phyloP scores from a whole-genome alignment of 1,140 invertebrate species.

The Macrobrachium rosenbergii region DNA sequence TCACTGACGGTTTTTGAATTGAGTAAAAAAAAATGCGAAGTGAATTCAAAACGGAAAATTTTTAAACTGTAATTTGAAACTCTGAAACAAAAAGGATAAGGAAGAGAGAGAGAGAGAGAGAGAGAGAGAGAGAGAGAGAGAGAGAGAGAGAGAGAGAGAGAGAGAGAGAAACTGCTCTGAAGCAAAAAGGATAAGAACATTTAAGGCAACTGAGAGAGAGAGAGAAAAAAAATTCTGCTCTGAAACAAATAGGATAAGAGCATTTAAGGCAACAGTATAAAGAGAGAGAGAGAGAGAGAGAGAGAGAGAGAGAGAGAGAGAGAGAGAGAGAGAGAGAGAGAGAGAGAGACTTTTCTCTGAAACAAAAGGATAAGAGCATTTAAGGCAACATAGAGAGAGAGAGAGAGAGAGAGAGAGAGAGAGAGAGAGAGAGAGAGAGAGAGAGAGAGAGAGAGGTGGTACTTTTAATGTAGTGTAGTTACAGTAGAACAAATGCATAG shows the following conservation, averaged over 20 bases:
- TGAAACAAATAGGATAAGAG: neutral
- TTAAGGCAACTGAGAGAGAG: neutral
- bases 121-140: constrained; percentile 30
- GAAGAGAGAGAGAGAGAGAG: constrained; percentile 22
- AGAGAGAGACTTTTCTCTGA: neutral
- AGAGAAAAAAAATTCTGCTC: too few relatives aligned
- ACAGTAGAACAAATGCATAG: too few relatives aligned
- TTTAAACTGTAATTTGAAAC: too few relatives aligned
- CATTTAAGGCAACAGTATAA: neutral
- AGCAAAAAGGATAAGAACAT: neutral
- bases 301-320: constrained; percentile 29
- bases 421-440: neutral
- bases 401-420: neutral
- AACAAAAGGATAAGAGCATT: neutral
- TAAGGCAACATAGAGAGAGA: neutral
- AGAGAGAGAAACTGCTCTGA: neutral
- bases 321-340: neutral
- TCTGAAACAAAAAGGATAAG: neutral
- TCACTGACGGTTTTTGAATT: too few relatives aligned
- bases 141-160: neutral
- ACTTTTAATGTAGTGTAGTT: too few relatives aligned
- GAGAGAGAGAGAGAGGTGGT: constrained; percentile 3
- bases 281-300: constrained; percentile 29
- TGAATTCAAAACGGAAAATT: too few relatives aligned
- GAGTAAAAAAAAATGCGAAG: too few relatives aligned